These are phyloP conservation scores for Chloroceryle amazona DNA, from an alignment of 2,797 vertebrate species.

Conservation along the genomic window DNA sequence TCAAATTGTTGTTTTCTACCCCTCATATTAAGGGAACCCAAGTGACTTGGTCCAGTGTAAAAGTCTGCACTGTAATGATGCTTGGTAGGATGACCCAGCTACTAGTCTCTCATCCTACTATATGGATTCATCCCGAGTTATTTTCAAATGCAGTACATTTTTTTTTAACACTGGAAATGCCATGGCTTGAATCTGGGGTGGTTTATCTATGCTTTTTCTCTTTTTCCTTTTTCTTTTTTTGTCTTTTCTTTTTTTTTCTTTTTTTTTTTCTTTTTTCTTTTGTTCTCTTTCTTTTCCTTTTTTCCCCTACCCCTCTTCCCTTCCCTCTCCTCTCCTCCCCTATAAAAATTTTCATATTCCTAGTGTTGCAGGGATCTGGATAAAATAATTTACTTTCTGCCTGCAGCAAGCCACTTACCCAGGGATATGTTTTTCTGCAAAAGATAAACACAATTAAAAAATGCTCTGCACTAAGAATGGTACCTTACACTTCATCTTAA, in stretches of 20 bases:
- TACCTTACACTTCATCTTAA: neutral
- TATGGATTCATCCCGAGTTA: neutral
- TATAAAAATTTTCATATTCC: neutral
- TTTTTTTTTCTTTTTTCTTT: neutral
- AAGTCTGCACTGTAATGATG: neutral
- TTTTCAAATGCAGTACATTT: neutral
- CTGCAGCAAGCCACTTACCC: neutral
- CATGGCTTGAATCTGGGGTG: neutral
- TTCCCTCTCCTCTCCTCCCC: neutral
- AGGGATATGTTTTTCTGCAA: neutral
- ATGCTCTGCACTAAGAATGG: neutral
- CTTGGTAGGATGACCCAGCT: neutral
- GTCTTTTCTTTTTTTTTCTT: neutral
- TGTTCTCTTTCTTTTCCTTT: neutral
- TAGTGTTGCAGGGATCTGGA: neutral
- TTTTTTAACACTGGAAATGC: neutral
- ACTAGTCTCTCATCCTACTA: neutral
- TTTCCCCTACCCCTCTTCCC: too few relatives aligned
- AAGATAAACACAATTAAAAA: neutral
- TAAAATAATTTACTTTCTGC: neutral
- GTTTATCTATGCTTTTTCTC: neutral
- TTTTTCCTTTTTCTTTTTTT: too few relatives aligned
- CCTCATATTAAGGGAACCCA: neutral
- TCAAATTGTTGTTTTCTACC: fast-evolving
- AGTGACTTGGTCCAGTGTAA: neutral